A percentile compares a stretch with the other conserved stretches of the same genome.
These are phyloP conservation scores for Asbolus verrucosus DNA, from an alignment of 1,140 invertebrate genomes.

Conservation along the genomic window DNA sequence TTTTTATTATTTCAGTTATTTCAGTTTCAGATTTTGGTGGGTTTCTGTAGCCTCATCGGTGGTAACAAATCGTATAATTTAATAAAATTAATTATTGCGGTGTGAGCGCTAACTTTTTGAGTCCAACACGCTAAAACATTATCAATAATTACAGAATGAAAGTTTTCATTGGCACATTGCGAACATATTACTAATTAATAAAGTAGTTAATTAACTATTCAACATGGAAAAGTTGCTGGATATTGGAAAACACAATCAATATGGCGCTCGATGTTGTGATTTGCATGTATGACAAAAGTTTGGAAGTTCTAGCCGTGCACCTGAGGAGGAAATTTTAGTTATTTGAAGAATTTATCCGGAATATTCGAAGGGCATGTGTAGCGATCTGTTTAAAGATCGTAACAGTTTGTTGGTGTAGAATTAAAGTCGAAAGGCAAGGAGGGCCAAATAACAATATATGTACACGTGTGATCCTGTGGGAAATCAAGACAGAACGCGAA, in stretches of 20 bases:
- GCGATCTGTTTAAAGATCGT: constrained; percentile 5
- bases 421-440: constrained; percentile 40
- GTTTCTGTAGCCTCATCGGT: too few relatives aligned
- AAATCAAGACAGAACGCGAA: constrained; percentile 55
- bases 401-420: constrained; percentile 36
- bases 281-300: too few relatives aligned
- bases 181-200: constrained; percentile 4
- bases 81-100: constrained; percentile 20
- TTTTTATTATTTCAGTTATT: too few relatives aligned
- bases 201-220: constrained; percentile 17
- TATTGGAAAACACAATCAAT: background rate
- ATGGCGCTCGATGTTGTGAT: too few relatives aligned
- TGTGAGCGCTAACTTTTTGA: constrained; percentile 6
- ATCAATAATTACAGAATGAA: constrained; percentile 13
- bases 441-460: constrained; percentile 54
- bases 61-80: background rate
- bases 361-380: too few relatives aligned
- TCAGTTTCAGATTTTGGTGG: too few relatives aligned
- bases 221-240: background rate
- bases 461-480: constrained; percentile 55
- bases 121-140: constrained; percentile 3
- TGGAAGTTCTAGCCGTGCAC: too few relatives aligned
- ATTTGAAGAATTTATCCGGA: too few relatives aligned
- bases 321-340: too few relatives aligned
- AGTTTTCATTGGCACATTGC: constrained; percentile 2